Base-by-base conservation (phyloP, 2,888 invertebrate genomes). In the Tetragnatha montana region DNA sequence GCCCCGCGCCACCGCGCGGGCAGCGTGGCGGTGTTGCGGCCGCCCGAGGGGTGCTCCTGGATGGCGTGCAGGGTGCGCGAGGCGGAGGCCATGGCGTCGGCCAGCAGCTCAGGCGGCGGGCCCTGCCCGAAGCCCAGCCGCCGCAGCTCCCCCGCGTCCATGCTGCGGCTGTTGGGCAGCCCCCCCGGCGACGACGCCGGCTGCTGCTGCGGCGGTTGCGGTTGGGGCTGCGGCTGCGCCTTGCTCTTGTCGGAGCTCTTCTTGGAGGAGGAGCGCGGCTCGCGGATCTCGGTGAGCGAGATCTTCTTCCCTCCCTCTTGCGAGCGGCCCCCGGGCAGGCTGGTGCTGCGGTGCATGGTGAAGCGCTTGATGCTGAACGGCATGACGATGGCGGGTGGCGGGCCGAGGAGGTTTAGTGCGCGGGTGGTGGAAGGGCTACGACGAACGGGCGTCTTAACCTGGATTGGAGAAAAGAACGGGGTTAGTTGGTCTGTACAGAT, bases 361-460 rank as follows among this genome's bases (percentile, higher is more conserved):
- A 91, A 90, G 35, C 91, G 89, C 74, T 91, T 91, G 79, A 92
- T 92, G 78, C 91, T 91, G 84, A 92, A 92, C 73, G 92, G 92
- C 92, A 92, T 92, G 71, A n/a, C n/a, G n/a, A 22, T 88, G 50
- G 80, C 3, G 19, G 76, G 35, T 71, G 49, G n/a, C 21, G 14
- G 68, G 68, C 75, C 76, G 84, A 50, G 84, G 76, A 84, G 83
- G 76, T 68, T 35, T 47, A 22, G 17, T 35, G 71, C 12, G 21
- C 60, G 6, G 60, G 35, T 49, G 70, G 47, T 19, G 22, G 17
- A 21, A 60, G 60, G 60, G 8, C 60, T 60, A 60, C 60, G 10
- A 60, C 35, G 6, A 60, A 17, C 14, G 60, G 60, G 12, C 60
- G 12, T 60, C 17, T 6, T 60, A 8, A 17, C 60, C 60, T 60